phyloP scores from a whole-genome alignment of 2,888 invertebrate species.

The Phanerotoma sp. region DNA sequence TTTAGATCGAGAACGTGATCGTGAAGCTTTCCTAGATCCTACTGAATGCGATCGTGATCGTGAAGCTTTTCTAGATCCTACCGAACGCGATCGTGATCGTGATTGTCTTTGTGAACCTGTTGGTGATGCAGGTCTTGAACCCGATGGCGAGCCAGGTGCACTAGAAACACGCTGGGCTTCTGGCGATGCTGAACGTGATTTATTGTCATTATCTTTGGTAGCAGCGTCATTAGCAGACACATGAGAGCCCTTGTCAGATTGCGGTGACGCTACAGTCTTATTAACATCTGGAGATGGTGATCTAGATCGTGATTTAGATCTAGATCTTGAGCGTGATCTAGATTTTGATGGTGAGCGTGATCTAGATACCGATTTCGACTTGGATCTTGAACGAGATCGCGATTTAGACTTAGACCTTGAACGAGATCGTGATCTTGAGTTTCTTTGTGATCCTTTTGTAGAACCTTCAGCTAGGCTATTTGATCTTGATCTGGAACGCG shows the following conservation, averaged over 20 bases:
- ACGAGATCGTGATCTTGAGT: too few relatives aligned
- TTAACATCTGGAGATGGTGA: constrained; percentile 27
- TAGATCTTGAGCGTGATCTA: constrained; percentile 39
- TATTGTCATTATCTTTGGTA: neutral
- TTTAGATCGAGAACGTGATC: constrained; percentile 24
- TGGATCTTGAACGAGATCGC: too few relatives aligned
- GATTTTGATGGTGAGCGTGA: constrained; percentile 34
- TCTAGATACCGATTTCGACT: constrained; percentile 30
- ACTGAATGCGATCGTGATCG: constrained; percentile 11
- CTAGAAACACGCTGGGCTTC: constrained; percentile 14
- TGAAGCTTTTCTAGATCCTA: neutral
- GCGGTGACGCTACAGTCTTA: neutral
- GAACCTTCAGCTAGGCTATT: constrained; percentile 3
- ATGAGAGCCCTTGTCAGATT: neutral
- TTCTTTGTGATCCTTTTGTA: too few relatives aligned
- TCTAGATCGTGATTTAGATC: constrained; percentile 38
- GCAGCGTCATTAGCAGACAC: neutral
- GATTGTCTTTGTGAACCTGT: constrained; percentile 28
- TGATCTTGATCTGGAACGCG: too few relatives aligned
- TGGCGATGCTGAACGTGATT: constrained; percentile 44
- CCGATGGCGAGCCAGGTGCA: neutral
- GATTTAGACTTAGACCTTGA: too few relatives aligned
- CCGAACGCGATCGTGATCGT: constrained; percentile 36
- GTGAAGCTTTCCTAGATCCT: constrained; percentile 27
- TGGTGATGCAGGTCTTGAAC: constrained; percentile 19